These are phyloP conservation scores for Choloepus hoffmanni DNA, from an alignment of 2,113 vertebrate species.

Conservation along the genomic window DNA sequence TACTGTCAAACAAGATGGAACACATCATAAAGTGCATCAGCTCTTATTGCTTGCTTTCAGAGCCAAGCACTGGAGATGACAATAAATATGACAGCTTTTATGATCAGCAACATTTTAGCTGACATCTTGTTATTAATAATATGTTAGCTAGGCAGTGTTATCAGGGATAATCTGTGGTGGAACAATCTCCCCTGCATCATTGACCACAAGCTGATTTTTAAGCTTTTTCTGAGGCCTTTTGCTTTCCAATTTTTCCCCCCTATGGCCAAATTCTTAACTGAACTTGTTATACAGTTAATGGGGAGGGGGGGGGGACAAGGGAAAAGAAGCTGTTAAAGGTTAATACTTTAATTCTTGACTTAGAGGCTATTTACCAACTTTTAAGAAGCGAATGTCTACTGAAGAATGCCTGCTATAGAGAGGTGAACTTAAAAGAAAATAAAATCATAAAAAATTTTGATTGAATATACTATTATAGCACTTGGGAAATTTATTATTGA, in stretches of 20 bases:
- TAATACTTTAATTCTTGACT: constrained; percentile 42
- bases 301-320: not conserved
- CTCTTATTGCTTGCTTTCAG: not conserved
- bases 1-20: constrained; percentile 49
- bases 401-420: not conserved
- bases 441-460: not conserved
- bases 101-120: constrained; percentile 47
- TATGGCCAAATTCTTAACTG: constrained; percentile 13
- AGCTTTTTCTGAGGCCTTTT: constrained; percentile 32
- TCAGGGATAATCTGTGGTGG: not conserved
- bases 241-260: not conserved
- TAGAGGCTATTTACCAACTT: not conserved
- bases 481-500: not conserved
- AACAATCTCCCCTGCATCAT: not conserved
- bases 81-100: constrained; percentile 66
- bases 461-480: not conserved
- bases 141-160: not conserved
- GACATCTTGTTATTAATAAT: constrained; percentile 46
- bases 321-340: not conserved
- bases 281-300: constrained; percentile 39
- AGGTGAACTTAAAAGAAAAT: not conserved
- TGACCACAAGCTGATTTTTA: constrained; percentile 35
- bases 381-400: not conserved
- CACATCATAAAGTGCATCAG: not conserved
- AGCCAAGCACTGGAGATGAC: not conserved